phyloP scores from a whole-genome alignment of 2,113 vertebrate genomes.

The Callaeas wilsoni region DNA sequence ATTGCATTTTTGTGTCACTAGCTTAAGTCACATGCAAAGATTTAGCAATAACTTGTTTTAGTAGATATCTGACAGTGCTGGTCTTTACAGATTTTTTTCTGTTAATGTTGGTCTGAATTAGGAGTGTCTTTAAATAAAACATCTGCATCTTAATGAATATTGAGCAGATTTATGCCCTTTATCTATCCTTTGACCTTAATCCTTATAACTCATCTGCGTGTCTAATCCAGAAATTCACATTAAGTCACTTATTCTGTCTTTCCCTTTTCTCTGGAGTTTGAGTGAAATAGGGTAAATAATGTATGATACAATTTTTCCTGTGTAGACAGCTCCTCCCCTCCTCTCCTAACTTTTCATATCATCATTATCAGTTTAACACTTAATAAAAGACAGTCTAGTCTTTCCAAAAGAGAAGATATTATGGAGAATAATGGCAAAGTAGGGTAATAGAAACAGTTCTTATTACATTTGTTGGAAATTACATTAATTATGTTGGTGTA shows the following conservation, averaged over 20 bases:
- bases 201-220: neutral
- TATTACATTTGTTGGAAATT: conserved; percentile 8
- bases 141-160: neutral
- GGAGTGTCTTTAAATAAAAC: conserved; percentile 25
- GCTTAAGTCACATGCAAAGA: neutral
- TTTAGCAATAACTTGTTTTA: neutral
- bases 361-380: conserved; percentile 21
- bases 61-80: neutral
- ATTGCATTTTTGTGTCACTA: neutral
- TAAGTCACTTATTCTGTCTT: conserved; percentile 38
- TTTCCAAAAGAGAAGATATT: conserved; percentile 9
- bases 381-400: conserved; percentile 12
- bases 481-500: conserved; percentile 3
- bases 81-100: neutral
- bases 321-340: neutral
- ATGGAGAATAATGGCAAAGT: conserved; percentile 22
- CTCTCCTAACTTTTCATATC: neutral
- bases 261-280: conserved; percentile 14
- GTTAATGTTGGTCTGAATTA: neutral
- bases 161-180: conserved; percentile 47
- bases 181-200: conserved; percentile 60
- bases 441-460: conserved; percentile 33
- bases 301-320: conserved; percentile 10
- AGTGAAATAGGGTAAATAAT: conserved; percentile 16
- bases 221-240: conserved; percentile 7